Conservation (phyloP, 1,140 invertebrate genomes). For the Liolophura sinensis region DNA sequence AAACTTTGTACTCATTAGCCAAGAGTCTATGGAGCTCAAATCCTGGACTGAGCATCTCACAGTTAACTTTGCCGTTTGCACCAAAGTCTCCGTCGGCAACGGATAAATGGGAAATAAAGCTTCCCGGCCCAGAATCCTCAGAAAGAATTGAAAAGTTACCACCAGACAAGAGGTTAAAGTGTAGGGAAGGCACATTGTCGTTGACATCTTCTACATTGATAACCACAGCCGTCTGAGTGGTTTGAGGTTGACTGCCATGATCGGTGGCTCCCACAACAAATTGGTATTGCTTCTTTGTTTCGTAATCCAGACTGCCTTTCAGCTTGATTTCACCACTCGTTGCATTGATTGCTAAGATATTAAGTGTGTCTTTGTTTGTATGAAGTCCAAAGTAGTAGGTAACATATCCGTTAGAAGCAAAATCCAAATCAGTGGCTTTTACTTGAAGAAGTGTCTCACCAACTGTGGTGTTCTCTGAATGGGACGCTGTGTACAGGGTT, state of each 20-base stretch:
- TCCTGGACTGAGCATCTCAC: conserved; percentile 26
- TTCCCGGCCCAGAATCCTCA: conserved; percentile 31
- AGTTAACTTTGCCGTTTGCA: conserved; percentile 44
- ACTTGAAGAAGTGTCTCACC: conserved; percentile 77
- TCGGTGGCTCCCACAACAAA: conserved; percentile 43
- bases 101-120: conserved; percentile 35
- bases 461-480: conserved; percentile 75
- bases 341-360: conserved; percentile 46
- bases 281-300: conserved; percentile 26
- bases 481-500: conserved; percentile 67
- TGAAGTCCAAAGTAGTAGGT: conserved; percentile 60
- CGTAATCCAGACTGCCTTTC: conserved; percentile 29
- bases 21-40: conserved; percentile 32
- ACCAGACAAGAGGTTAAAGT: conserved; percentile 13
- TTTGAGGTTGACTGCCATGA: conserved; percentile 27
- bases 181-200: conserved; percentile 21
- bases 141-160: conserved; percentile 24
- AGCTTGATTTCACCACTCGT: conserved; percentile 31
- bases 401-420: conserved; percentile 74
- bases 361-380: conserved; percentile 74
- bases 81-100: conserved; percentile 41
- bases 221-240: conserved; percentile 24
- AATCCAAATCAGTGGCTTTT: conserved; percentile 76
- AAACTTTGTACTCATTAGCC: conserved; percentile 35
- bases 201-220: conserved; percentile 19